A percentile compares a stretch with the other conserved stretches of the same genome.
Evolutionary conservation across 2,113 vertebrate species (phyloP).

Genomic region (Vombatus ursinus): DNA sequence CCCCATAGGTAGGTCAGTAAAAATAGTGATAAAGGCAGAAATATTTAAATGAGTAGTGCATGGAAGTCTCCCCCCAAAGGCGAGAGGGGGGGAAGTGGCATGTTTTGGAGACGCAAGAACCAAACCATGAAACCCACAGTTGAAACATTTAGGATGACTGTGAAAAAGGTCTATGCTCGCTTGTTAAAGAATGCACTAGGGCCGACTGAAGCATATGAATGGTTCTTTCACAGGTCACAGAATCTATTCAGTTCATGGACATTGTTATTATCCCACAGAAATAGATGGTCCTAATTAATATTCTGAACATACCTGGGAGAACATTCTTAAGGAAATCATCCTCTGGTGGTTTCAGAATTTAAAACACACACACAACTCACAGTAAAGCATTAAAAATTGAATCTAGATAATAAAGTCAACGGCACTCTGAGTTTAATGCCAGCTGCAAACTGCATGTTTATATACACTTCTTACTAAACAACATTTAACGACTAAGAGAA

Average conservation of each 20-base stretch:
- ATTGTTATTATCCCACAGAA: constrained; percentile 96
- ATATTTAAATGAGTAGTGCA: constrained; percentile 79
- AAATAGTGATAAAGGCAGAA: constrained; percentile 83
- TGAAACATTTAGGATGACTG: constrained; percentile 92
- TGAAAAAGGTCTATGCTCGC: constrained; percentile 94
- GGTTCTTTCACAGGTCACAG: constrained; percentile 98
- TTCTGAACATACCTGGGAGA: constrained; percentile 95
- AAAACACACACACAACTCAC: constrained; percentile 66
- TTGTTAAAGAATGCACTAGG: constrained; percentile 92
- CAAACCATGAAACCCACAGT: constrained; percentile 89
- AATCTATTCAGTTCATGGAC: constrained; percentile 93
- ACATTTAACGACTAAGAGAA: constrained; percentile 72
- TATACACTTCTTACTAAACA: constrained; percentile 69
- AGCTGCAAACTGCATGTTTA: constrained; percentile 75
- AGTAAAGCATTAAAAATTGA: constrained; percentile 75
- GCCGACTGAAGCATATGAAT: constrained; percentile 95
- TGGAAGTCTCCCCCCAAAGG: constrained; percentile 73
- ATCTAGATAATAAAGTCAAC: constrained; percentile 75
- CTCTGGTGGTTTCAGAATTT: constrained; percentile 81
- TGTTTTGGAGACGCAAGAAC: constrained; percentile 86
- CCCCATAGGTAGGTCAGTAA: constrained; percentile 82
- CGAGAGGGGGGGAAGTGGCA: constrained; percentile 57
- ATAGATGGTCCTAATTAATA: constrained; percentile 99
- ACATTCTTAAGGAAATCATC: constrained; percentile 94
- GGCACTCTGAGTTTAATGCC: constrained; percentile 77